These are phyloP conservation scores for Gallinago nigripennis DNA, from an alignment of 2,797 vertebrate species.

Conservation along the genomic window DNA sequence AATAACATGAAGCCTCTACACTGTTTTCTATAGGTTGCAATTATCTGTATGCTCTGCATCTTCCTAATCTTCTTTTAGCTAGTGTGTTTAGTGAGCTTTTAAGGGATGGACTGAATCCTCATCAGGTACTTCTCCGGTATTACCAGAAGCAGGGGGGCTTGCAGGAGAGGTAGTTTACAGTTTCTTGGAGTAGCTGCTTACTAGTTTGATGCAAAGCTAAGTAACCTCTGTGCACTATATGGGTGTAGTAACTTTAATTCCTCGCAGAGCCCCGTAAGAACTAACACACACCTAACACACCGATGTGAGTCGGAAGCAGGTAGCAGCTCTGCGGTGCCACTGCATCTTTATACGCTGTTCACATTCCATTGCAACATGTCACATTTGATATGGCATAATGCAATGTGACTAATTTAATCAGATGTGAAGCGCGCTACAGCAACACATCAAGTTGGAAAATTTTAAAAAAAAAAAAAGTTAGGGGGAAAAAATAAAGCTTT, in stretches of 20 bases:
- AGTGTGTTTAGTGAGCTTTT: background rate
- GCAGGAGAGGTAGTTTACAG: background rate
- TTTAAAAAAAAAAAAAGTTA: background rate
- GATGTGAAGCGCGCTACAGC: slow-evolving; percentile 64
- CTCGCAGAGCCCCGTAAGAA: background rate
- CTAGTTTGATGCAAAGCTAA: background rate
- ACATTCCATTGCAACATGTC: slow-evolving; percentile 69
- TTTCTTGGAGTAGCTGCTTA: background rate
- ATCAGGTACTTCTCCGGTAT: background rate
- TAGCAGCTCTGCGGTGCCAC: slow-evolving; percentile 20
- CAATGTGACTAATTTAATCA: slow-evolving; percentile 77
- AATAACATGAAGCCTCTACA: background rate
- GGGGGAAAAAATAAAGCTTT: slow-evolving; percentile 37
- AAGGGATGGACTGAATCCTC: background rate
- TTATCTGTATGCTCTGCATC: background rate
- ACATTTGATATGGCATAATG: slow-evolving; percentile 65
- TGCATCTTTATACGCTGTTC: slow-evolving; percentile 63
- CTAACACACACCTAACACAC: background rate
- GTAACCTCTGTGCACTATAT: background rate
- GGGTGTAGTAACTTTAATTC: background rate
- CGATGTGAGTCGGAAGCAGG: background rate
- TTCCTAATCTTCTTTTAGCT: background rate
- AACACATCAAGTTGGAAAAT: slow-evolving; percentile 52
- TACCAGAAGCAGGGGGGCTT: background rate
- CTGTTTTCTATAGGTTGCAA: background rate